Conservation (phyloP, 2,888 invertebrate genomes). For the Cybosia mesomella region DNA sequence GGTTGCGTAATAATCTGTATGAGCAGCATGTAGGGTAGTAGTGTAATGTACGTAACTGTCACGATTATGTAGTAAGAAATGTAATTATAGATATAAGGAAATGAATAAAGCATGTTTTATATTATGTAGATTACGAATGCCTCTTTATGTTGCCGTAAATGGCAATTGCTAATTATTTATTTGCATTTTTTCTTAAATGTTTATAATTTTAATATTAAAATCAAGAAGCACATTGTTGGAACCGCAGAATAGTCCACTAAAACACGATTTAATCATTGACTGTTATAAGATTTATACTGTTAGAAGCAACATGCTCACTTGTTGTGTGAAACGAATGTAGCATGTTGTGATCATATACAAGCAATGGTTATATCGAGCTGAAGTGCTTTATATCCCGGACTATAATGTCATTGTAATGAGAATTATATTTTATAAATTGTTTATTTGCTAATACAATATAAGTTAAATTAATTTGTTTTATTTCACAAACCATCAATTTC, state of each 20-base stretch:
- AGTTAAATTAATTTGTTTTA: conserved; percentile 73
- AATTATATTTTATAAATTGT: conserved; percentile 86
- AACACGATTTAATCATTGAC: conserved; percentile 33
- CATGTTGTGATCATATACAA: conserved; percentile 54
- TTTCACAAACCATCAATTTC: conserved; percentile 26
- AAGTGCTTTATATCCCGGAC: conserved; percentile 73
- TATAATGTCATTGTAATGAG: conserved; percentile 79
- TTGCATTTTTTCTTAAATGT: conserved; percentile 84
- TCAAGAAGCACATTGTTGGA: conserved; percentile 76
- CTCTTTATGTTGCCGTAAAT: conserved; percentile 76
- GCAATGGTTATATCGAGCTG: conserved; percentile 56
- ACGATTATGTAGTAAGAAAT: conserved; percentile 75
- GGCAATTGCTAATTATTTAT: conserved; percentile 85
- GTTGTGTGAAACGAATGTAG: conserved; percentile 35
- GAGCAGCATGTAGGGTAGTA: conserved; percentile 76
- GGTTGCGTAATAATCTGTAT: conserved; percentile 61
- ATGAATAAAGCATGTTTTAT: conserved; percentile 85
- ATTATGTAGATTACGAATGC: conserved; percentile 83
- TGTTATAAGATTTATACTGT: conserved; percentile 9
- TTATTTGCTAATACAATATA: conserved; percentile 90
- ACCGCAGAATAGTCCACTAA: conserved; percentile 69
- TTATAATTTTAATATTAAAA: conserved; percentile 82
- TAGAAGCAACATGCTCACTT: conserved; percentile 28
- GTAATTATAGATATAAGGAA: conserved; percentile 82
- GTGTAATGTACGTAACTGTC: conserved; percentile 73